Conservation (phyloP, 2,113 vertebrate species). For the Gopherus flavomarginatus region DNA sequence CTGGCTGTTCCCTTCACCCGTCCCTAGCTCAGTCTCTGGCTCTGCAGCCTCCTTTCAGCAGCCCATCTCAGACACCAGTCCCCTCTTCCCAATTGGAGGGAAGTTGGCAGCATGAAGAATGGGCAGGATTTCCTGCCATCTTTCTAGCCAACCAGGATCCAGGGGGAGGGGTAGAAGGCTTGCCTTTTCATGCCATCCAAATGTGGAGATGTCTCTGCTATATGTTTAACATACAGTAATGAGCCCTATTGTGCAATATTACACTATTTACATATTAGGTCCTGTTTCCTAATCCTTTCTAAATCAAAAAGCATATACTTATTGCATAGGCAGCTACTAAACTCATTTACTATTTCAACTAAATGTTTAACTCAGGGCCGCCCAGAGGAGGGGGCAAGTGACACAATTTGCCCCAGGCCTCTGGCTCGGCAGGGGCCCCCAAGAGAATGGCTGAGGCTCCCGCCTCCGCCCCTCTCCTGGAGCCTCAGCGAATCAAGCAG, state of each 20-base stretch:
- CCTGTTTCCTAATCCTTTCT: background rate
- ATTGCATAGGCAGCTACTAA: background rate
- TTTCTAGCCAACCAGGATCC: background rate
- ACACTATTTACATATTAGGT: background rate
- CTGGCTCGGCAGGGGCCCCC: too few relatives aligned
- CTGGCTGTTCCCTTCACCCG: background rate
- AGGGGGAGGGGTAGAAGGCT: background rate
- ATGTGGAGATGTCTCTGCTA: background rate
- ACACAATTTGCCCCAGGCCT: too few relatives aligned
- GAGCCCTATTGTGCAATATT: accelerated
- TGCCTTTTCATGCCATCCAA: too few relatives aligned
- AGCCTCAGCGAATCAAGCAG: too few relatives aligned
- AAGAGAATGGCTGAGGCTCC: too few relatives aligned
- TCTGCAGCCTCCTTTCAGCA: background rate
- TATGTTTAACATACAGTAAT: accelerated
- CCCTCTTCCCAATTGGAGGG: background rate
- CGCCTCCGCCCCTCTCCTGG: too few relatives aligned
- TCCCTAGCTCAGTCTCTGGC: background rate
- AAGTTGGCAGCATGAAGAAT: background rate
- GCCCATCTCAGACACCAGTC: background rate
- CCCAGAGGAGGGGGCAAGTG: too few relatives aligned
- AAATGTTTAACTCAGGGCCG: background rate
- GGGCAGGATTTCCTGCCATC: background rate
- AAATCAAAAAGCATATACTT: background rate
- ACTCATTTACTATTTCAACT: background rate